Conservation (phyloP, 2,797 vertebrate species). For the Pelochelys cantorii region DNA sequence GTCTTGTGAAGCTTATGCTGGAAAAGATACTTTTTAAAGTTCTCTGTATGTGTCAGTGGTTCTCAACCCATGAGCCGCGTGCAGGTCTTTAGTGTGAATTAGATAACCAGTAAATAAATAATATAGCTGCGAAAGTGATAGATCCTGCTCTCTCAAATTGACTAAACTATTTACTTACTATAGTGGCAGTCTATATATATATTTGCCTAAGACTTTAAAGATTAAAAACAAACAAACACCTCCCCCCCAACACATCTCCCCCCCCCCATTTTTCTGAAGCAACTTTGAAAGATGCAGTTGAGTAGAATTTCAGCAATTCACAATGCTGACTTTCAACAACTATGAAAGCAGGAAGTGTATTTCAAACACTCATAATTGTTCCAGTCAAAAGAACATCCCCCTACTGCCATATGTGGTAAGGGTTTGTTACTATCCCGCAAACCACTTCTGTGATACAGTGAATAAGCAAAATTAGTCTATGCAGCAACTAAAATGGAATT, state of each 20-base stretch:
- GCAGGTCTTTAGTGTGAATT: neutral
- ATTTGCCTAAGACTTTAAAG: neutral
- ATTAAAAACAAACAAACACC: neutral
- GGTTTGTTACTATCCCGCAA: constrained; percentile 75
- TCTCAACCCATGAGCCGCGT: neutral
- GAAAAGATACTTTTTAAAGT: neutral
- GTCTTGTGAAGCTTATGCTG: neutral
- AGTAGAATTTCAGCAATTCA: constrained; percentile 59
- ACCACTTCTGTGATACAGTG: constrained; percentile 75
- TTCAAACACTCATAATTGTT: constrained; percentile 76
- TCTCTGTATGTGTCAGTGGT: neutral
- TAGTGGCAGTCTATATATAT: neutral
- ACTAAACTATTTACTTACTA: neutral
- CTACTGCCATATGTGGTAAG: constrained; percentile 75
- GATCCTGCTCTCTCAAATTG: neutral
- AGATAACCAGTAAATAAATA: neutral
- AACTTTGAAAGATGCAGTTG: constrained; percentile 45
- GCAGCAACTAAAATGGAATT: constrained; percentile 56
- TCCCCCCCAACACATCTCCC: too few relatives aligned
- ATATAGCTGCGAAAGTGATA: neutral
- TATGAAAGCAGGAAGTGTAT: constrained; percentile 76
- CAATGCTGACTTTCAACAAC: constrained; percentile 62
- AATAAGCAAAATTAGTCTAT: constrained; percentile 78
- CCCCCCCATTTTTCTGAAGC: constrained; percentile 19
- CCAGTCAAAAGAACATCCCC: constrained; percentile 70